phyloP scores from a whole-genome alignment of 2,888 invertebrate genomes.

The Timandra comae region DNA sequence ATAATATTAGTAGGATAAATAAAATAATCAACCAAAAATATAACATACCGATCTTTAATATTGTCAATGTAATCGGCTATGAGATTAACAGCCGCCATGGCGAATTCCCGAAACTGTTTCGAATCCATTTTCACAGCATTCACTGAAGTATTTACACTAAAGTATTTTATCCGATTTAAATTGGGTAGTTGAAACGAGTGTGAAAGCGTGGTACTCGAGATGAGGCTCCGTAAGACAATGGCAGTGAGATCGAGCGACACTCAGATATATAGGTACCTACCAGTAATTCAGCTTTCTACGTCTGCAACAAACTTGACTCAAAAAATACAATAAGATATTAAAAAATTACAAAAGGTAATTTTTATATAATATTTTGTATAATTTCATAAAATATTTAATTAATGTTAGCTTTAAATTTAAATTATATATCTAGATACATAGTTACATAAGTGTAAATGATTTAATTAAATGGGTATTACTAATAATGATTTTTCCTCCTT shows the following conservation, averaged over 20 bases:
- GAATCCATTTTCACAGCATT: constrained; percentile 79
- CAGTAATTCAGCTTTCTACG: constrained; percentile 54
- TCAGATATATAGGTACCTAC: constrained; percentile 57
- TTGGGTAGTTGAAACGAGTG: background rate
- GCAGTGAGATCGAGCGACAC: constrained; percentile 36
- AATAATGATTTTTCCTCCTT: background rate
- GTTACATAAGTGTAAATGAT: background rate
- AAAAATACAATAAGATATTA: background rate
- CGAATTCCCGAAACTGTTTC: constrained; percentile 87
- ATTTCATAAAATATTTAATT: background rate
- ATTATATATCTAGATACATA: background rate
- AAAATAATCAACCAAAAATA: too few species aligned
- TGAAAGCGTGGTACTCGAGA: constrained; percentile 28
- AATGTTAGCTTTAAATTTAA: background rate
- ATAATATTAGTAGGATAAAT: too few species aligned
- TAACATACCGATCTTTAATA: constrained; percentile 84
- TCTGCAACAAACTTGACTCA: constrained; percentile 9
- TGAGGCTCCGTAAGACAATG: constrained; percentile 60
- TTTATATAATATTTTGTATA: background rate
- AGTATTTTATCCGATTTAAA: constrained; percentile 6
- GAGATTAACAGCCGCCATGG: constrained; percentile 91
- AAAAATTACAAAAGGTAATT: background rate
- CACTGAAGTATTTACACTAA: constrained; percentile 30
- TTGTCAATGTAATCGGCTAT: constrained; percentile 93
- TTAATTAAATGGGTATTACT: background rate